These are phyloP conservation scores for Oryzias woworae DNA, from an alignment of 2,113 vertebrate species.

Conservation along the genomic window DNA sequence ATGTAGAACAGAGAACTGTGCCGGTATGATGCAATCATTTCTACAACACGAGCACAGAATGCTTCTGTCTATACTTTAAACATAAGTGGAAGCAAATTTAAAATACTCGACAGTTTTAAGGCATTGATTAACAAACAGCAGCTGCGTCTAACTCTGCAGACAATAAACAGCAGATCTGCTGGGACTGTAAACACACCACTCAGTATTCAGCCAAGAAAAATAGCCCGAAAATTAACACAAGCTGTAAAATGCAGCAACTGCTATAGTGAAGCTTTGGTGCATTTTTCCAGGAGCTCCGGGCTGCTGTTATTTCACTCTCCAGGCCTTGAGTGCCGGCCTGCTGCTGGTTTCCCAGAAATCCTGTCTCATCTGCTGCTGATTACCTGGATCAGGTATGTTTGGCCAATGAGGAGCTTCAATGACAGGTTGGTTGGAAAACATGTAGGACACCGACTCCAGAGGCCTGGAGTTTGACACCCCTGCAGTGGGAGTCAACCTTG, in stretches of 20 bases:
- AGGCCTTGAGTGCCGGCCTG: no score
- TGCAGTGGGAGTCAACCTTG: no score
- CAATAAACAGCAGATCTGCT: conserved; percentile 19
- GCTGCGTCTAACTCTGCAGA: conserved; percentile 14
- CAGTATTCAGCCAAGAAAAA: conserved; percentile 32
- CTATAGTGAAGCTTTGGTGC: neutral
- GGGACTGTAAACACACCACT: conserved; percentile 35
- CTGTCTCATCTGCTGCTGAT: no score
- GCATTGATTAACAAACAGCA: conserved; percentile 22
- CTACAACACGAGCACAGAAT: conserved; percentile 9
- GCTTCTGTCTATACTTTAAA: neutral
- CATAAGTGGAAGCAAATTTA: neutral
- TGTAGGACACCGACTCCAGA: no score
- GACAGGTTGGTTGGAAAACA: no score
- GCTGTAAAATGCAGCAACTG: neutral
- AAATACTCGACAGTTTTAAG: conserved; percentile 2
- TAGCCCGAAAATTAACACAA: conserved; percentile 9
- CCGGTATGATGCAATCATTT: conserved; percentile 42
- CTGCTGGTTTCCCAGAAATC: no score
- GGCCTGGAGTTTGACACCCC: no score
- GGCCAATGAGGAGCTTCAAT: no score
- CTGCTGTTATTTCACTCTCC: no score
- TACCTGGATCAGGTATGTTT: no score
- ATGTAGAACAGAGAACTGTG: conserved; percentile 18
- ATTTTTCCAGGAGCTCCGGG: no score